A percentile compares a stretch with the other conserved stretches of the same genome.
phyloP scores from a whole-genome alignment of 2,888 invertebrate genomes.

The Acrobasis suavella region DNA sequence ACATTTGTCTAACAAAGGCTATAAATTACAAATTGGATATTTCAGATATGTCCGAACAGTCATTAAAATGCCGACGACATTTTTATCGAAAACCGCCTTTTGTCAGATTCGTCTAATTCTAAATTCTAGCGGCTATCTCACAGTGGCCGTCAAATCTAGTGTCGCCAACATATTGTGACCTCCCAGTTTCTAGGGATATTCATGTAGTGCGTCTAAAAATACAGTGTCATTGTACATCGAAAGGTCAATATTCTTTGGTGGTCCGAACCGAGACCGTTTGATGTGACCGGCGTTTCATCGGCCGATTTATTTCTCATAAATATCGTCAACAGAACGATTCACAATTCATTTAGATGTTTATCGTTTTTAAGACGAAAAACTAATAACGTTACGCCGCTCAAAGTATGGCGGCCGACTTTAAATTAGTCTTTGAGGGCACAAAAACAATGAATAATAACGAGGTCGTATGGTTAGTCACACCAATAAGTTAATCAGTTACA shows the following conservation, averaged over 20 bases:
- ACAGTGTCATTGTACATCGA: conserved; percentile 34
- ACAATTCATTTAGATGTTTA: conserved; percentile 76
- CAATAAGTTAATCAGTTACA: conserved; percentile 13
- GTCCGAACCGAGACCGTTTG: conserved; percentile 53
- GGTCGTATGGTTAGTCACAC: conserved; percentile 14
- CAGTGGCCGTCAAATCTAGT: conserved; percentile 53
- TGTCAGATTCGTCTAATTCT: conserved; percentile 60
- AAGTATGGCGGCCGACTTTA: conserved; percentile 18
- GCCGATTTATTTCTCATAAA: conserved; percentile 74
- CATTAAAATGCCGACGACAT: conserved; percentile 72
- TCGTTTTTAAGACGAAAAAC: conserved; percentile 72
- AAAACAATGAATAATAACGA: conserved; percentile 21
- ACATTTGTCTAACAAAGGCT: conserved; percentile 58
- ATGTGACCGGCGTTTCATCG: conserved; percentile 61
- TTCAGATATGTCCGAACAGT: conserved; percentile 62
- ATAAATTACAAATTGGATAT: conserved; percentile 71
- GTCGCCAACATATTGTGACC: conserved; percentile 45
- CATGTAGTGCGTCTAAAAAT: conserved; percentile 29
- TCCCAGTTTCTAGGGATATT: conserved; percentile 39
- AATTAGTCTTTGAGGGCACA: conserved; percentile 19
- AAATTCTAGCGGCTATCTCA: conserved; percentile 57
- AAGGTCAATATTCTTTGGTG: conserved; percentile 46
- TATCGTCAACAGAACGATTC: conserved; percentile 62
- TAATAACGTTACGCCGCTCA: conserved; percentile 61
- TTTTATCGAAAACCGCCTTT: conserved; percentile 53